Evolutionary conservation across 2,888 invertebrate genomes (phyloP).

Genomic region (Drosophila antonietae): DNA sequence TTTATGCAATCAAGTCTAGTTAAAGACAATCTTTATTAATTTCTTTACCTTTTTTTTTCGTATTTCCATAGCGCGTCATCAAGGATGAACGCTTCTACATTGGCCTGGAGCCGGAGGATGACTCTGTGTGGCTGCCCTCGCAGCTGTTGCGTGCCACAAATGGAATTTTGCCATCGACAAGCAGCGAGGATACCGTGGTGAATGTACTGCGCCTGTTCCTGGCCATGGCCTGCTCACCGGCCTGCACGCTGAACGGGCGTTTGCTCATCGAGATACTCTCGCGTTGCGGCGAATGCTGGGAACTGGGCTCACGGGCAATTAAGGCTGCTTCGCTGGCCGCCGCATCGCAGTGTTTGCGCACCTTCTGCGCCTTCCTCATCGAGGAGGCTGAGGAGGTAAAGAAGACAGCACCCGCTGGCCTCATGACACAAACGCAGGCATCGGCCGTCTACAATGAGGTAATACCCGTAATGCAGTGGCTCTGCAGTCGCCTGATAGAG

Average conservation of each 20-base stretch:
- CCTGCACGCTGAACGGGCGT: conserved; percentile 95
- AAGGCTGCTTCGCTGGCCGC: conserved; percentile 95
- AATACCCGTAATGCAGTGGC: conserved; percentile 94
- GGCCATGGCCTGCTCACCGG: conserved; percentile 94
- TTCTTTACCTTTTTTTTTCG: neutral
- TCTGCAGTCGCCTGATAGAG: conserved; percentile 93
- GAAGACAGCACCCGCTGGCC: conserved; percentile 86
- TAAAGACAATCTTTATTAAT: too few relatives aligned
- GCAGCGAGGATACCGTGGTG: conserved; percentile 93
- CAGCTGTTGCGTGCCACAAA: conserved; percentile 94
- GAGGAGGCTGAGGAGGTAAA: conserved; percentile 86
- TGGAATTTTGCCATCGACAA: conserved; percentile 86
- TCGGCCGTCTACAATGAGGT: conserved; percentile 95
- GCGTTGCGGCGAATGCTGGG: conserved; percentile 93
- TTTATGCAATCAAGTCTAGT: too few relatives aligned
- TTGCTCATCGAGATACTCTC: conserved; percentile 94
- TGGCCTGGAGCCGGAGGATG: conserved; percentile 95
- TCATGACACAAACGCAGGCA: conserved; percentile 86
- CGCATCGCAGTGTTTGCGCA: conserved; percentile 94
- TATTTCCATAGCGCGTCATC: conserved; percentile 90
- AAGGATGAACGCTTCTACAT: conserved; percentile 96
- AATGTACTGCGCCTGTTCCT: conserved; percentile 89
- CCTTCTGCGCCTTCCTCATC: conserved; percentile 92
- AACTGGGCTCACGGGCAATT: conserved; percentile 91
- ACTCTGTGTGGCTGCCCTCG: conserved; percentile 96